Percentiles rank a stretch among this genome's conserved stretches.
Evolutionary conservation across 2,113 vertebrate genomes (phyloP).

Genomic region (Ceuthmochares aereus): DNA sequence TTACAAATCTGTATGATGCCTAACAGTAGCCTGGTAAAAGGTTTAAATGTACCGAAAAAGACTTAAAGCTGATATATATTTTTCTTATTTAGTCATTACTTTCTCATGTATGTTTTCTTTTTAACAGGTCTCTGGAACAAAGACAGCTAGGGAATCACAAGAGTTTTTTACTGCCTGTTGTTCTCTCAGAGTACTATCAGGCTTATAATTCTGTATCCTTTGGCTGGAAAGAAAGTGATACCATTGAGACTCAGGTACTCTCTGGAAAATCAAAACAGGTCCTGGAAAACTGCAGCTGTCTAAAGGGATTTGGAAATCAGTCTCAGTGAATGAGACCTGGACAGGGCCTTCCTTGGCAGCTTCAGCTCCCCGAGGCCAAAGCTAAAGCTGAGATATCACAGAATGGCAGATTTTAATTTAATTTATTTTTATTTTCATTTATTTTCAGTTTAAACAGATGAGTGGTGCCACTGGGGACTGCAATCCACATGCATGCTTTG

Average conservation of each 20-base stretch:
- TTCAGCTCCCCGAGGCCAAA: neutral
- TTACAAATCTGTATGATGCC: neutral
- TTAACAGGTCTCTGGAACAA: neutral
- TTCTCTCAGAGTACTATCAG: neutral
- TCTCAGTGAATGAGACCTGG: neutral
- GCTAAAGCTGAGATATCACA: neutral
- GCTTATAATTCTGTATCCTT: neutral
- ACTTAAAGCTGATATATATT: neutral
- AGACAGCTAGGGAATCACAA: neutral
- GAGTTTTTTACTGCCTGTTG: neutral
- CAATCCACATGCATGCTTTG: neutral
- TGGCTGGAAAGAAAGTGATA: neutral
- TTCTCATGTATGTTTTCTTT: neutral
- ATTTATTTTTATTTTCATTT: neutral
- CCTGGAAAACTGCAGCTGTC: neutral
- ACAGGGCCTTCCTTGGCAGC: neutral
- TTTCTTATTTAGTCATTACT: neutral
- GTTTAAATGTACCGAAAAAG: neutral
- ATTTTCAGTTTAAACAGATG: neutral
- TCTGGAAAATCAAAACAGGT: neutral
- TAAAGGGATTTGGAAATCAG: neutral
- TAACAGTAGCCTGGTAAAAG: neutral
- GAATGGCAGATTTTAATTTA: neutral
- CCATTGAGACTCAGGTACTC: neutral
- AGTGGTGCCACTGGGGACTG: neutral